Percentiles rank a stretch among this genome's conserved stretches.
Evolutionary conservation across 2,797 vertebrate genomes (phyloP).

Genomic region (Platalea minor): DNA sequence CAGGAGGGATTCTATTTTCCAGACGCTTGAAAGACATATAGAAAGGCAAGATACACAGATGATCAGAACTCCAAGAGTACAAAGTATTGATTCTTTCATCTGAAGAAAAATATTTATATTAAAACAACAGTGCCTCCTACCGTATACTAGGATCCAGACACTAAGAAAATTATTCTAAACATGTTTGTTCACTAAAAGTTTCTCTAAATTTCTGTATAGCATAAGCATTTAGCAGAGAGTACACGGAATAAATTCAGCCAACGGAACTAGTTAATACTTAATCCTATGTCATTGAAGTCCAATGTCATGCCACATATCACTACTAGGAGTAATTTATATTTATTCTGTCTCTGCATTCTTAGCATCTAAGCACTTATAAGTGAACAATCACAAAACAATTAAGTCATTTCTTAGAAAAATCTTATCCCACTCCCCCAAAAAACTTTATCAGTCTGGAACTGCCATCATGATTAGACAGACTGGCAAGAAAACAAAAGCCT

Average conservation of each 20-base stretch:
- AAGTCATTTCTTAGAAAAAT: background rate
- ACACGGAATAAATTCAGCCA: background rate
- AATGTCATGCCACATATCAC: background rate
- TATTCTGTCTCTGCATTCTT: background rate
- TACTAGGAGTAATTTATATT: background rate
- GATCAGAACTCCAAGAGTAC: background rate
- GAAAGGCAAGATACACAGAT: background rate
- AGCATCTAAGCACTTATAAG: background rate
- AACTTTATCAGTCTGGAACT: background rate
- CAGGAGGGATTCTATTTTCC: background rate
- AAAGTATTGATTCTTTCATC: background rate
- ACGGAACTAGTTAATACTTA: background rate
- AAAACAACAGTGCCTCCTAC: background rate
- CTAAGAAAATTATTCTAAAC: background rate
- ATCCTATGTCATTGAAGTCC: background rate
- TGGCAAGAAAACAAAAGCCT: background rate
- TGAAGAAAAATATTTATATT: background rate
- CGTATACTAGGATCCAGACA: background rate
- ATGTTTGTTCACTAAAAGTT: background rate
- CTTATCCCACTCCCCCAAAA: background rate
- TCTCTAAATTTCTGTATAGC: background rate
- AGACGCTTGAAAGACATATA: background rate
- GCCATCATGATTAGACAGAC: background rate
- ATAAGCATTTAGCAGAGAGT: background rate
- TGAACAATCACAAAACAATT: background rate